A percentile compares a stretch with the other conserved stretches of the same genome.
Conservation (phyloP, 2,888 invertebrate genomes). For the Acleris cristana region DNA sequence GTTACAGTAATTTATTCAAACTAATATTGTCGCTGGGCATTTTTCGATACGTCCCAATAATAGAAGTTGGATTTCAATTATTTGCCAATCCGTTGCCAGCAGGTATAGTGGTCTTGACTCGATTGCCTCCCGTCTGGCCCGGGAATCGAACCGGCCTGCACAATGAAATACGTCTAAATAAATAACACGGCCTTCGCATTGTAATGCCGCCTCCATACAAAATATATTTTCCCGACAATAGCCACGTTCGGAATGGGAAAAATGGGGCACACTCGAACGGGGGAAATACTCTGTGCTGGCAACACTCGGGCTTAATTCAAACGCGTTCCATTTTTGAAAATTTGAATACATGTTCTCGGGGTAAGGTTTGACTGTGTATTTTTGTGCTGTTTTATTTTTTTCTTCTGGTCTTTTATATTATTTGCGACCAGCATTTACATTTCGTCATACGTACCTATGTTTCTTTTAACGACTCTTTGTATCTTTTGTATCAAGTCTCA, state of each 20-base stretch:
- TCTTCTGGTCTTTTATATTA: conserved; percentile 10
- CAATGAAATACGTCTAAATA: conserved; percentile 78
- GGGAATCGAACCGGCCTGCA: conserved; percentile 64
- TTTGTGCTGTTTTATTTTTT: conserved; percentile 35
- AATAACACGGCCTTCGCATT: conserved; percentile 76
- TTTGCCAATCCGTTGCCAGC: conserved; percentile 69
- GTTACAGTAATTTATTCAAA: conserved; percentile 34
- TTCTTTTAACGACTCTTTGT: background rate
- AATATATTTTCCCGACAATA: conserved; percentile 75
- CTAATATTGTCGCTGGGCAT: conserved; percentile 24
- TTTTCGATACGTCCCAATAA: conserved; percentile 38
- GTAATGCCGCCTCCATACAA: conserved; percentile 70
- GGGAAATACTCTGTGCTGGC: conserved; percentile 64
- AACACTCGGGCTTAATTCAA: conserved; percentile 62
- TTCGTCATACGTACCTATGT: background rate
- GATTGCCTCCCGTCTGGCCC: conserved; percentile 70
- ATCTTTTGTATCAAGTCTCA: no score
- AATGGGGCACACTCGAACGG: conserved; percentile 67
- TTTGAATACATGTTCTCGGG: conserved; percentile 50
- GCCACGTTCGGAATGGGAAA: conserved; percentile 60
- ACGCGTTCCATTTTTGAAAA: conserved; percentile 58
- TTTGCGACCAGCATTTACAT: conserved; percentile 10
- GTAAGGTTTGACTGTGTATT: conserved; percentile 33
- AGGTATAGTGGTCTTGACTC: conserved; percentile 54
- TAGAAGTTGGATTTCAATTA: conserved; percentile 68